Conservation (phyloP, 2,888 invertebrate genomes). For the Argyra leucocephala region DNA sequence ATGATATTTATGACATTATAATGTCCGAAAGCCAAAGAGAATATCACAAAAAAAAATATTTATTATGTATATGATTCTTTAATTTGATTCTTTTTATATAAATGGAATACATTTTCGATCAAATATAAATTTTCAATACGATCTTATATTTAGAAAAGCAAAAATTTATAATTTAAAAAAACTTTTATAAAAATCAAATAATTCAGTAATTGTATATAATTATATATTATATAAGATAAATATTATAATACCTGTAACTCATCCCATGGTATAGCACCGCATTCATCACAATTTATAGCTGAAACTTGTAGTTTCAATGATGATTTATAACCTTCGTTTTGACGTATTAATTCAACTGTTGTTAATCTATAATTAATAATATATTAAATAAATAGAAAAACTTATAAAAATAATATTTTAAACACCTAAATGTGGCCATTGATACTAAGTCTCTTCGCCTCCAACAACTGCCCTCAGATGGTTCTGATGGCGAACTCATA, state of each 20-base stretch:
- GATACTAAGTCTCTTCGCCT: constrained; percentile 67
- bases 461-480: constrained; percentile 70
- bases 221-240: constrained; percentile 13
- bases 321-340: constrained; percentile 58
- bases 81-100: too few species aligned
- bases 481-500: constrained; percentile 72
- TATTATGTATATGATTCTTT: not conserved
- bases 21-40: constrained; percentile 2
- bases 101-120: not conserved
- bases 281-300: constrained; percentile 69
- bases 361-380: constrained; percentile 51
- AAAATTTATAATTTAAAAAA: constrained; percentile 8
- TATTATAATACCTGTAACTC: constrained; percentile 71
- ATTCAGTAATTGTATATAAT: too few species aligned
- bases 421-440: constrained; percentile 43
- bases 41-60: not conserved
- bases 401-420: constrained; percentile 15
- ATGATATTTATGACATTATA: too few species aligned
- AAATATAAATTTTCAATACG: constrained; percentile 1
- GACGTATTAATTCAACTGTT: constrained; percentile 62
- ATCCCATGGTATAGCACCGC: constrained; percentile 82
- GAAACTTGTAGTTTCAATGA: constrained; percentile 59
- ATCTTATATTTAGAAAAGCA: not conserved
- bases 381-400: not conserved
- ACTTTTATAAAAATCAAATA: too few species aligned